Evolutionary conservation across 2,888 invertebrate species (phyloP).

Genomic region (Ptychoptera albimana): DNA sequence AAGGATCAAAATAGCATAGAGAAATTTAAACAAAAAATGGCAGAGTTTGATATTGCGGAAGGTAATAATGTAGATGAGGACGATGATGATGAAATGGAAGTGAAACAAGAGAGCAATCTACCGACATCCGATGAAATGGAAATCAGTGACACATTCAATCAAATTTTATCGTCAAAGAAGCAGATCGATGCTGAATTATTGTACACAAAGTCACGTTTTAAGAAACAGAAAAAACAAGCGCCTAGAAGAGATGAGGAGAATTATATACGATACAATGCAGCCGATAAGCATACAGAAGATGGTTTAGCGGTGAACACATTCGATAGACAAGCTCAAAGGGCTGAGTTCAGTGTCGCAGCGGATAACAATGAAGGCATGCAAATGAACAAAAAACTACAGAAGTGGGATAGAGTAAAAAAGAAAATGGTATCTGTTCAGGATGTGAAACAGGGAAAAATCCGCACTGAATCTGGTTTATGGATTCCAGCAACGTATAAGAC

Average conservation of each 20-base stretch:
- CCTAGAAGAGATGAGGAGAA: constrained; percentile 51
- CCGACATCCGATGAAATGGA: constrained; percentile 35
- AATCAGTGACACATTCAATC: constrained; percentile 38
- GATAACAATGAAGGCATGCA: constrained; percentile 62
- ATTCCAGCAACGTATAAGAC: constrained; percentile 90
- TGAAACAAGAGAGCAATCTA: constrained; percentile 12
- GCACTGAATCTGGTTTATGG: constrained; percentile 89
- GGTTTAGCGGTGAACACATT: constrained; percentile 59
- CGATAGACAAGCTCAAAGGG: constrained; percentile 59
- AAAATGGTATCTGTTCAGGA: constrained; percentile 62
- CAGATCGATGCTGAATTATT: constrained; percentile 37
- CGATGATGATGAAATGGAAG: constrained; percentile 2
- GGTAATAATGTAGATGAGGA: constrained; percentile 8
- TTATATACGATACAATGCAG: constrained; percentile 72
- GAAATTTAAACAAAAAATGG: constrained; percentile 27
- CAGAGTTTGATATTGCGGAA: constrained; percentile 19
- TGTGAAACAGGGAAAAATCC: constrained; percentile 57
- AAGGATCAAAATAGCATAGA: constrained; percentile 42
- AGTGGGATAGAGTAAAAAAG: constrained; percentile 93
- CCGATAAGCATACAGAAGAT: constrained; percentile 68
- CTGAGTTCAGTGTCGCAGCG: constrained; percentile 59
- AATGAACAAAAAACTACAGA: constrained; percentile 43
- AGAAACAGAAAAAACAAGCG: no score
- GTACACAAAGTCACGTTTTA: constrained; percentile 21
- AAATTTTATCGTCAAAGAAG: constrained; percentile 35